phyloP scores from a whole-genome alignment of 2,797 vertebrate species.

The Rhynchonycteris naso region DNA sequence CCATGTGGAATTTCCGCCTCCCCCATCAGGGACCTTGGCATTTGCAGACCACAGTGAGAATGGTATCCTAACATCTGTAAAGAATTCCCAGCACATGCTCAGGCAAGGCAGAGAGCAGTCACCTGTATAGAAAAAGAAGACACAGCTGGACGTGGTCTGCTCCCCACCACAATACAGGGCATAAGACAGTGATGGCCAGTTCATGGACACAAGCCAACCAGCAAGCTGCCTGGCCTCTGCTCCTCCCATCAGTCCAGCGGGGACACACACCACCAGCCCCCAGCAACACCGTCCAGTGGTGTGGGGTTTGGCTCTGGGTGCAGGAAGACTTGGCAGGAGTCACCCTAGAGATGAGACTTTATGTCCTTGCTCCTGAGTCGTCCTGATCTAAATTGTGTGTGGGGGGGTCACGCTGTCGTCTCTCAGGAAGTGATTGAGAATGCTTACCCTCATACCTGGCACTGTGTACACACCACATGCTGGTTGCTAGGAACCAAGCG shows the following conservation, averaged over 20 bases:
- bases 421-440: too few species aligned
- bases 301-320: neutral
- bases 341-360: too few species aligned
- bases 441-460: too few species aligned
- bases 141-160: accelerated
- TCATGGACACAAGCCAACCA: accelerated
- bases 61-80: neutral
- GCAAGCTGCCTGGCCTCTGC: too few species aligned
- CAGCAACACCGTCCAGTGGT: accelerated
- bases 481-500: too few species aligned
- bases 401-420: too few species aligned
- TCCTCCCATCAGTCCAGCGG: accelerated
- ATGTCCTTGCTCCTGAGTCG: too few species aligned
- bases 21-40: neutral
- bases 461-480: too few species aligned
- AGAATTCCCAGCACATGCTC: neutral
- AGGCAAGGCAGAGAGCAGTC: neutral
- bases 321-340: too few species aligned
- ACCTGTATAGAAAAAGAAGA: neutral
- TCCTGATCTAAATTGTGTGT: too few species aligned
- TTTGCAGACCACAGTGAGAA: neutral
- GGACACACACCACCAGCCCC: accelerated
- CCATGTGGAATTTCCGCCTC: too few species aligned
- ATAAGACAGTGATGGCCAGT: neutral
- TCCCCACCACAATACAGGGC: too few species aligned